phyloP scores from a whole-genome alignment of 1,140 invertebrate genomes.

The Neodiprion fabricii region DNA sequence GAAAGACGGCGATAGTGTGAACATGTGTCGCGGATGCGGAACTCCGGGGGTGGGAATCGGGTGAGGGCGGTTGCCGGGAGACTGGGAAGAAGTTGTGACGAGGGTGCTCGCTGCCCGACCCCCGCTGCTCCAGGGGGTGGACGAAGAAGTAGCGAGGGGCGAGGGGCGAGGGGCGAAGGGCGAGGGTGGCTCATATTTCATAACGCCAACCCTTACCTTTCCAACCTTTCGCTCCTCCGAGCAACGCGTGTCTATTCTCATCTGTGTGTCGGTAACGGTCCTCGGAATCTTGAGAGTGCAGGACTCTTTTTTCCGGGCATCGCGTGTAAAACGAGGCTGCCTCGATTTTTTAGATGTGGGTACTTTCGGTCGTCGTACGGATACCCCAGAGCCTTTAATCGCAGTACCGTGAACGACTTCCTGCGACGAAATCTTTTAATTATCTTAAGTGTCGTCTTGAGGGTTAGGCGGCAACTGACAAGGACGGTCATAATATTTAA shows the following conservation, averaged over 20 bases:
- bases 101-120: neutral
- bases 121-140: too few species aligned
- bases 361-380: too few species aligned
- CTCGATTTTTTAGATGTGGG: too few species aligned
- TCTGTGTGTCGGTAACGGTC: too few species aligned
- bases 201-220: conserved; percentile 7
- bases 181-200: conserved; percentile 5
- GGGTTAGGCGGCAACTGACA: conserved; percentile 30
- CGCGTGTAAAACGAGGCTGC: too few species aligned
- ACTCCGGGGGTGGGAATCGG: neutral
- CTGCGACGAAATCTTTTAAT: conserved; percentile 53
- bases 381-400: neutral
- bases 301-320: too few species aligned
- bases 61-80: neutral
- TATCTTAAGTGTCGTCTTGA: conserved; percentile 61
- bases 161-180: neutral
- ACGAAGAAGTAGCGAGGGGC: too few species aligned
- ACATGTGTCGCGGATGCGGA: conserved; percentile 6
- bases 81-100: conserved; percentile 7
- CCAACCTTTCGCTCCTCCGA: neutral
- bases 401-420: neutral
- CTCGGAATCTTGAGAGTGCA: too few species aligned
- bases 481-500: conserved; percentile 63
- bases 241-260: neutral
- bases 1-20: neutral